phyloP scores from a whole-genome alignment of 2,113 vertebrate genomes.

The Mobula birostris region DNA sequence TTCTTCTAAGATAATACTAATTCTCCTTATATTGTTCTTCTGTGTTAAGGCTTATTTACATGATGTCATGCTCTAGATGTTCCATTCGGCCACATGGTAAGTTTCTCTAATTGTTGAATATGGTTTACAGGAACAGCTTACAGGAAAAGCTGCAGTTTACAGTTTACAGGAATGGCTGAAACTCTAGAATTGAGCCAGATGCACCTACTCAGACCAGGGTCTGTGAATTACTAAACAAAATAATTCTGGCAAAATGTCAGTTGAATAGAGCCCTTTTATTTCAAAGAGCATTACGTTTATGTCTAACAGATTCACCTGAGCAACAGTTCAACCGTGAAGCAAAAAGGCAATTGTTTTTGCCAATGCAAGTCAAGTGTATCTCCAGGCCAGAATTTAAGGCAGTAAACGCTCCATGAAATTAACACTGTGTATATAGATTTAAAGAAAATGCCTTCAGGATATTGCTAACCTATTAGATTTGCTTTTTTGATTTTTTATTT shows the following conservation, averaged over 20 bases:
- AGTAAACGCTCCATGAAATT: not conserved
- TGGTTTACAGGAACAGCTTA: too few species aligned
- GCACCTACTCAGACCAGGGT: not conserved
- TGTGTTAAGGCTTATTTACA: not conserved
- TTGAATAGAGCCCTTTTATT: not conserved
- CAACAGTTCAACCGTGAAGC: slow-evolving; percentile 4
- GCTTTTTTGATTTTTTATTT: not conserved
- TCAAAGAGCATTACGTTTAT: not conserved
- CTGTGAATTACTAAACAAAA: not conserved
- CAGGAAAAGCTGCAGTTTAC: not conserved
- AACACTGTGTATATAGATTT: not conserved
- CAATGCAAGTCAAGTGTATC: not conserved
- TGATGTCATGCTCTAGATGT: not conserved
- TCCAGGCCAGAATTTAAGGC: not conserved
- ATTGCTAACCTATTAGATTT: slow-evolving; percentile 22
- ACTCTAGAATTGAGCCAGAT: not conserved
- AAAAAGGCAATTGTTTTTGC: slow-evolving; percentile 12
- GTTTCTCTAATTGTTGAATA: not conserved
- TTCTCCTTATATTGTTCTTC: not conserved
- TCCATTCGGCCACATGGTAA: not conserved
- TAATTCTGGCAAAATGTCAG: not conserved
- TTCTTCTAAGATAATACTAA: not conserved
- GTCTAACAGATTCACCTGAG: not conserved
- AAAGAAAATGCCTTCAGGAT: slow-evolving; percentile 30
- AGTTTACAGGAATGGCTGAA: not conserved